Evolutionary conservation across 2,888 invertebrate species (phyloP), one percentile per base, ranked within the genome.

Genomic region (Lochmaea capreae): DNA sequence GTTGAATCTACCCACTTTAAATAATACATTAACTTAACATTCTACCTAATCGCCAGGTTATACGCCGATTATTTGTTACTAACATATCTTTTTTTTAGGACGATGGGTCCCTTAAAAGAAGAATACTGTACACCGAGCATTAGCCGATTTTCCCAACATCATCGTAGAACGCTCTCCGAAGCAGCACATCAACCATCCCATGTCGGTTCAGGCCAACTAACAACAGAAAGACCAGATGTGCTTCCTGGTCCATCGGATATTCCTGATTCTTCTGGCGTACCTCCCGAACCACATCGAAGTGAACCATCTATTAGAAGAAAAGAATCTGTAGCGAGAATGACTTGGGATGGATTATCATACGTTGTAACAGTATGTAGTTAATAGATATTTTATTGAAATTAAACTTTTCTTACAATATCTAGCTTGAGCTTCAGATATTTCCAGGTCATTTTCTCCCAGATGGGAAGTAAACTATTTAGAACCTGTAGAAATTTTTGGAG

Each of bases 261-360:
- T 12, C 80, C 88, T 83, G 72, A 72, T 57, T 61, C 74, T 14
- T 46, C 88, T 63, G 87, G 88, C 83, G 81, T 86, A 83, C 83
- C 86, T 83, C 82, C 84, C 72, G 86, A 86, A 77, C 83, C 85
- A n/a, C 80, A 88, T 84, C 62, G 78, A 70, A 78, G 81, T 78
- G 85, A 79, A 77, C 84, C 82, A 84, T 79, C 88, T 3, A 86
- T 89, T 10, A 85, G 89, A 54, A 90, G 93, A 84, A 94, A 94
- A 89, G 94, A 95, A 83, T 94, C 95, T 76, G 95, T 95, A 46
- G 93, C 94, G 57, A 89, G 93, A 83, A 94, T 95, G 91, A 94
- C 95, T 33, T 91, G 93, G 86, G 92, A 93, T 81, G 95, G 95
- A 76, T 88, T 95, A 71, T 92, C 93, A 82, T 93, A 93, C 87